Percentiles rank a stretch among this genome's conserved stretches.
Conservation (phyloP, 2,797 vertebrate genomes). For the Cuculus canorus region DNA sequence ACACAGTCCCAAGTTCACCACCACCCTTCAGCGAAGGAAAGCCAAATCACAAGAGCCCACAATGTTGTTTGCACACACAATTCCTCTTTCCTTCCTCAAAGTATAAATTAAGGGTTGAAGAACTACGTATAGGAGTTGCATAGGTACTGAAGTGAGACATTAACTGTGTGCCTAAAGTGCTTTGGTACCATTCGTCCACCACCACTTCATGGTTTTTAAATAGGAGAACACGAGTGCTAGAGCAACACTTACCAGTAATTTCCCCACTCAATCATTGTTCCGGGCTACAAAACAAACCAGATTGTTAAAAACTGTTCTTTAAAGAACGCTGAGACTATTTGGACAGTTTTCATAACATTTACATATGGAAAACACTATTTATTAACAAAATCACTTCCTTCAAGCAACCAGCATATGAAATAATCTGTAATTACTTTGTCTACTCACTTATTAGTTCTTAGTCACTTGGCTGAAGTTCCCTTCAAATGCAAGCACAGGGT, state of each 20-base stretch:
- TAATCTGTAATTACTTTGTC: not conserved
- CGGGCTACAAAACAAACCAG: constrained; percentile 83
- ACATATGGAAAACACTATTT: not conserved
- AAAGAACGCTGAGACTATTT: not conserved
- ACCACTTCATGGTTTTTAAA: not conserved
- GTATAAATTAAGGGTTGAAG: not conserved
- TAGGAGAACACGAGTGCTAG: not conserved
- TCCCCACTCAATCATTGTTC: constrained; percentile 99
- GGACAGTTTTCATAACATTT: not conserved
- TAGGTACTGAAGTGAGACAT: not conserved
- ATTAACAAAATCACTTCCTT: not conserved
- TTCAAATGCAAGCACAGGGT: not conserved
- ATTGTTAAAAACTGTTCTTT: not conserved
- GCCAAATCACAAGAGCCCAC: not conserved
- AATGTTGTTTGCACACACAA: not conserved
- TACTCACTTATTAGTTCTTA: not conserved
- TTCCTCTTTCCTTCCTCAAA: not conserved
- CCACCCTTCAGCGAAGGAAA: not conserved
- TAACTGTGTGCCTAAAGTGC: not conserved
- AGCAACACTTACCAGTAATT: constrained; percentile 94
- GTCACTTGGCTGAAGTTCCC: not conserved
- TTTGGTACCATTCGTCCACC: not conserved
- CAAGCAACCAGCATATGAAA: not conserved
- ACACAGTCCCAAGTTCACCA: not conserved
- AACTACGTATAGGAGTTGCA: not conserved